Conservation (phyloP, 1,140 invertebrate genomes). For the Philotrypesis tridentata region DNA sequence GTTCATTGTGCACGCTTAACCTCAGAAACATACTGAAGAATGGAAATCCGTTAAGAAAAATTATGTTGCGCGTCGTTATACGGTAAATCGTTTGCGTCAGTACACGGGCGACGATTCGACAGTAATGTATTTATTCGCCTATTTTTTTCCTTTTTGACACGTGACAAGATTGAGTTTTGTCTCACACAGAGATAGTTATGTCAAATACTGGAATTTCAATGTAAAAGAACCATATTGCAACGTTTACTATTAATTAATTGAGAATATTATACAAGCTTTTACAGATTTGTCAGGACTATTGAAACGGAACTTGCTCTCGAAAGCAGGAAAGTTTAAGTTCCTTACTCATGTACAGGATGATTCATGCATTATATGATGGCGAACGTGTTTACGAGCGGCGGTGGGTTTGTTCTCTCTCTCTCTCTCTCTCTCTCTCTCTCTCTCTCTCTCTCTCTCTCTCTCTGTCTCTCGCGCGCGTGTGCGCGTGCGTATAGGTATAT, state of each 20-base stretch:
- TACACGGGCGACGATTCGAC: background rate
- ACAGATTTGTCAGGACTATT: no score
- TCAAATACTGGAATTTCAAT: no score
- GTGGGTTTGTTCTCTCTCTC: no score
- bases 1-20: slow-evolving; percentile 20
- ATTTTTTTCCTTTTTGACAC: background rate
- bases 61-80: background rate
- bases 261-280: no score
- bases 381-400: background rate
- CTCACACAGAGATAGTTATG: background rate
- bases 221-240: no score
- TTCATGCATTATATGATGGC: slow-evolving; percentile 15
- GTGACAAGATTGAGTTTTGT: background rate
- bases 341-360: background rate
- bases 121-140: background rate
- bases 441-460: no score
- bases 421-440: no score
- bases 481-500: background rate
- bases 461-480: no score
- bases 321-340: background rate
- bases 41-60: slow-evolving; percentile 7
- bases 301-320: background rate
- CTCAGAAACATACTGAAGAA: background rate
- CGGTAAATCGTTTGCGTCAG: slow-evolving; percentile 13
- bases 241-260: background rate